Evolutionary conservation across 2,113 vertebrate genomes (phyloP).

Genomic region (Centrocercus urophasianus): DNA sequence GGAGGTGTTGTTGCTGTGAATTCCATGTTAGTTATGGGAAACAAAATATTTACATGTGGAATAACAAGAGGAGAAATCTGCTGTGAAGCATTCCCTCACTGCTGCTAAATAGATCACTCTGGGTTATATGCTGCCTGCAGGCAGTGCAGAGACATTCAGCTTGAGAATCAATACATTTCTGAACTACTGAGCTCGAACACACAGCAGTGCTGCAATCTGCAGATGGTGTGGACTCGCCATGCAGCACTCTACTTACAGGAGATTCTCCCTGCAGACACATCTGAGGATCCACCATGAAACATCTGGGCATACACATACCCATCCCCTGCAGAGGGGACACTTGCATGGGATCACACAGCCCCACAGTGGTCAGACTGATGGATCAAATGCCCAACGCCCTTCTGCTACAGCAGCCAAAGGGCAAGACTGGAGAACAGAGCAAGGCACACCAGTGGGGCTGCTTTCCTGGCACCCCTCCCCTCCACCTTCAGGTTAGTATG

Average conservation of each 20-base stretch:
- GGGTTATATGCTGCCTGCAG: not conserved
- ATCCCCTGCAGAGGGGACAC: not conserved
- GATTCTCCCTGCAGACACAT: not conserved
- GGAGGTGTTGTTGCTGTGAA: not conserved
- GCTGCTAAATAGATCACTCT: not conserved
- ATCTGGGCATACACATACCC: rapidly evolving
- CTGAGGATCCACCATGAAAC: not conserved
- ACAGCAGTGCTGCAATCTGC: not conserved
- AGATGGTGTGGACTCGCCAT: not conserved
- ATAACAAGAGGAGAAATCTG: constrained; percentile 7
- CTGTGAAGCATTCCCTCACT: not conserved
- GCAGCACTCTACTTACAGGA: not conserved
- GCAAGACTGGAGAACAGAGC: not conserved
- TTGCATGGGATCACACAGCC: not conserved
- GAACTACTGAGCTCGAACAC: not conserved
- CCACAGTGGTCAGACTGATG: not conserved
- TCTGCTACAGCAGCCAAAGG: not conserved
- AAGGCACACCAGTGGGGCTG: not conserved
- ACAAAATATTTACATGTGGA: not conserved
- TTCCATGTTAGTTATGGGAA: not conserved
- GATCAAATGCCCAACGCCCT: not conserved
- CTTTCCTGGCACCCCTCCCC: not conserved
- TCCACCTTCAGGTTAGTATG: not conserved
- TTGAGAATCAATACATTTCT: constrained; percentile 21
- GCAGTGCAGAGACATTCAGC: not conserved